phyloP scores from a whole-genome alignment of 2,888 invertebrate species.

The Pristionchus exspectatus region DNA sequence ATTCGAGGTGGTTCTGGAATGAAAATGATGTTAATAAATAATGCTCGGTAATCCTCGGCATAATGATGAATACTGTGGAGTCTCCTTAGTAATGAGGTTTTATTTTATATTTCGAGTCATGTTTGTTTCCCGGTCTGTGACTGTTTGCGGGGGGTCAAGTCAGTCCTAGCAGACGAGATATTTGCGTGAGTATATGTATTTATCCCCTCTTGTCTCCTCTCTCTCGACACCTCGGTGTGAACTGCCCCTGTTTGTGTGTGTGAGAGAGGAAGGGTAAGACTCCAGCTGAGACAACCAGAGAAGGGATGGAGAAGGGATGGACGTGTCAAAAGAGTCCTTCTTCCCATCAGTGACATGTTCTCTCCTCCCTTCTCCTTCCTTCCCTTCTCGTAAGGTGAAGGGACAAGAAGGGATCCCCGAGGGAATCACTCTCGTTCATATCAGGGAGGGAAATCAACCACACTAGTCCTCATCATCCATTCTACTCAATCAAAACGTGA shows the following conservation, averaged over 20 bases:
- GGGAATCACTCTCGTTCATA: conserved; percentile 13
- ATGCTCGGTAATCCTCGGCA: too few relatives aligned
- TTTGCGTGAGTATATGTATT: neutral
- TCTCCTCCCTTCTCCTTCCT: neutral
- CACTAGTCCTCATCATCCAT: conserved; percentile 52
- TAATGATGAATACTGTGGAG: too few relatives aligned
- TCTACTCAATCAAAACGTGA: conserved; percentile 54
- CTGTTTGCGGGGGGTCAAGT: neutral
- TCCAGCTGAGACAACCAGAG: conserved; percentile 48
- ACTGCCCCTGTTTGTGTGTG: neutral
- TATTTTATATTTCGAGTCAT: neutral
- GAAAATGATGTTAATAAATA: neutral
- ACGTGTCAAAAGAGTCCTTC: conserved; percentile 3
- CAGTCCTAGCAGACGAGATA: neutral
- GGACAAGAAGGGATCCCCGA: neutral
- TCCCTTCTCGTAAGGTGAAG: conserved; percentile 30
- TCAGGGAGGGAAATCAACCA: conserved; percentile 26
- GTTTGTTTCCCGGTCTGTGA: neutral
- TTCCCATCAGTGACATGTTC: conserved; percentile 22
- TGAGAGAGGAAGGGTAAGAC: neutral
- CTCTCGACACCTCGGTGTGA: neutral
- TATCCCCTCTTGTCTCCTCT: neutral
- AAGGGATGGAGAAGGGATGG: conserved; percentile 19
- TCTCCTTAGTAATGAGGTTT: too few relatives aligned
- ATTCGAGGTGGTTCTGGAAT: conserved; percentile 74